These are phyloP conservation scores for Phoebastria nigripes DNA, from an alignment of 2,797 vertebrate genomes.

Conservation along the genomic window DNA sequence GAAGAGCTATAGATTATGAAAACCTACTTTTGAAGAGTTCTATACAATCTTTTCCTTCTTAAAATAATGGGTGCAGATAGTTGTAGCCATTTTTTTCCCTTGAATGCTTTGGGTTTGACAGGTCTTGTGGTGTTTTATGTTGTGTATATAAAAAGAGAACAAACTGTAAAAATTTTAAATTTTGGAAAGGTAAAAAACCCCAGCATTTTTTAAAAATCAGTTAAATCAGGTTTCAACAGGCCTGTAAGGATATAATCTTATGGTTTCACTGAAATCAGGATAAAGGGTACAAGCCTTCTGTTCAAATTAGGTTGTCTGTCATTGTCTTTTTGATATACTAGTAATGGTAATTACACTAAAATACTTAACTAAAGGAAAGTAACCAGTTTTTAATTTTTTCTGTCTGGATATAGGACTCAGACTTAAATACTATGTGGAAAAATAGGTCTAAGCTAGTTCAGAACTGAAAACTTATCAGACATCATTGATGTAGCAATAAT, in stretches of 20 bases:
- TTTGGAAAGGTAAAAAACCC: background rate
- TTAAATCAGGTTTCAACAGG: background rate
- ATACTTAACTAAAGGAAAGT: background rate
- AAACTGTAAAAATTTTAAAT: background rate
- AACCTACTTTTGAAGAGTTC: background rate
- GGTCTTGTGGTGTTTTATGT: background rate
- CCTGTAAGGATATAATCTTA: background rate
- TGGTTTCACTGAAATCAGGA: background rate
- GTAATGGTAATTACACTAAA: background rate
- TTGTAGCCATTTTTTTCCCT: background rate
- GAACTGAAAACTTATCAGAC: background rate
- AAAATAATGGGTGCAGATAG: background rate
- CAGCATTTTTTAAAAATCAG: rapidly evolving
- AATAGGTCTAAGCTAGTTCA: background rate
- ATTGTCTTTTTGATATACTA: background rate
- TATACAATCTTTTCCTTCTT: background rate
- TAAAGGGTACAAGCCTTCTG: rapidly evolving
- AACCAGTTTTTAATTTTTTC: background rate
- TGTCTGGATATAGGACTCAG: background rate
- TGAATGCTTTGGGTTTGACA: background rate
- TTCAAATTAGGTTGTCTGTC: background rate
- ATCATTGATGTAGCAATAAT: background rate
- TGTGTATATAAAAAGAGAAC: background rate
- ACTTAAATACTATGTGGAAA: background rate
- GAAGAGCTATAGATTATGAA: background rate